phyloP scores from a whole-genome alignment of 1,140 invertebrate species.

The Listronotus bonariensis region DNA sequence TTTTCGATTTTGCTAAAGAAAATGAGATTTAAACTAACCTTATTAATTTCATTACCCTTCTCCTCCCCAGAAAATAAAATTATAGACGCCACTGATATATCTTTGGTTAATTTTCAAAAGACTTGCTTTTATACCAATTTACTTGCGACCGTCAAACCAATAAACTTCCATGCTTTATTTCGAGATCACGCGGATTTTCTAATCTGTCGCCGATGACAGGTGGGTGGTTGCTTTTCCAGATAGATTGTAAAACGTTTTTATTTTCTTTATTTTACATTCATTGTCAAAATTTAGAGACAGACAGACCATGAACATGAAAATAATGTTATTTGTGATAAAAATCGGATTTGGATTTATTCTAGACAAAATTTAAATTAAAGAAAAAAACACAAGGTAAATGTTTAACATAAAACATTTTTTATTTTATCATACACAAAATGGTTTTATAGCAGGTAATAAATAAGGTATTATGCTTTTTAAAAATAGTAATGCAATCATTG shows the following conservation, averaged over 20 bases:
- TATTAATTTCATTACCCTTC: not conserved
- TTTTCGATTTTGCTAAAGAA: no score
- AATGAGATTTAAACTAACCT: no score
- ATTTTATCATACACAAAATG: no score
- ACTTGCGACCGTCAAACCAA: constrained; percentile 8
- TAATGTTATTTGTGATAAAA: not conserved
- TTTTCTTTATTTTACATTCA: constrained; percentile 18
- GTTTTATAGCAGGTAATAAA: no score
- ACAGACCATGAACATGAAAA: constrained; percentile 2
- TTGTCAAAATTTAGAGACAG: constrained; percentile 16
- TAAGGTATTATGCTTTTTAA: no score
- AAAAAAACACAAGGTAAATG: no score
- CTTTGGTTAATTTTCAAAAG: not conserved
- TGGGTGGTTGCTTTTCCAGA: constrained; percentile 10
- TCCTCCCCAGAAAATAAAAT: no score
- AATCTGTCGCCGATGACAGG: constrained; percentile 31
- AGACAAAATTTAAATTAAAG: no score
- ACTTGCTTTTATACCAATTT: not conserved
- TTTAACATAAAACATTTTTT: no score
- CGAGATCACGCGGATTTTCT: constrained; percentile 27
- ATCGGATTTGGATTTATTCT: no score
- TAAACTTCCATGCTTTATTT: constrained; percentile 16
- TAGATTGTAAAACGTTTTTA: constrained; percentile 14
- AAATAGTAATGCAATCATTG: no score
- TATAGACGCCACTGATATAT: not conserved